Conservation (phyloP, 2,113 vertebrate genomes). For the Pelvicachromis taeniatus region DNA sequence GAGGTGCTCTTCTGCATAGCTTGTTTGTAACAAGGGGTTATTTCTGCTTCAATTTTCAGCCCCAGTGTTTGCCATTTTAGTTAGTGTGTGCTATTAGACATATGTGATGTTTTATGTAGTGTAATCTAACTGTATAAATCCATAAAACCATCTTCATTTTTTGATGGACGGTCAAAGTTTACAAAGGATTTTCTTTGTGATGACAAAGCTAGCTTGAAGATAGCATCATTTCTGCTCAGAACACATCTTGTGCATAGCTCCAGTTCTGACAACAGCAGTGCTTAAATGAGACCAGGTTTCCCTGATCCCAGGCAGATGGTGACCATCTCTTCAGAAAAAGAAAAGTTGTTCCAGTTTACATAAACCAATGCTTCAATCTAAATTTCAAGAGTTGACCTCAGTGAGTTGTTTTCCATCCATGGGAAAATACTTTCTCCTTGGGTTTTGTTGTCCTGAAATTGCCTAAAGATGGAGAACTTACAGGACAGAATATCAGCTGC, state of each 20-base stretch:
- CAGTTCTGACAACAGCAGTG: background rate
- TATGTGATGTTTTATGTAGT: background rate
- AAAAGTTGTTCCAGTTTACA: background rate
- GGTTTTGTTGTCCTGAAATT: background rate
- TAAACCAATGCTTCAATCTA: background rate
- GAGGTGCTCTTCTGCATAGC: background rate
- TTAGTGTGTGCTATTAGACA: background rate
- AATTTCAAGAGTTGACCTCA: background rate
- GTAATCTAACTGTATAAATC: background rate
- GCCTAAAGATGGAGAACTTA: background rate
- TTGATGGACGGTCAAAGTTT: background rate
- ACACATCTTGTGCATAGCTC: background rate
- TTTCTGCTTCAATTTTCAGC: background rate
- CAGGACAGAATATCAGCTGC: background rate
- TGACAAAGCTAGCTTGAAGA: background rate
- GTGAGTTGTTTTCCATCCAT: background rate
- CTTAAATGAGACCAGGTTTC: background rate
- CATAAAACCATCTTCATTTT: background rate
- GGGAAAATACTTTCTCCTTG: background rate
- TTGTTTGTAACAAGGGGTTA: background rate
- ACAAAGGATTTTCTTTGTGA: background rate
- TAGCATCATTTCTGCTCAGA: background rate
- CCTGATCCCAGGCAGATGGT: background rate
- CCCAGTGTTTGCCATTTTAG: background rate
- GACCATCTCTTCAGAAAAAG: background rate